Evolutionary conservation across 1,140 invertebrate species (phyloP).

Genomic region (Leptinotarsa defecta): DNA sequence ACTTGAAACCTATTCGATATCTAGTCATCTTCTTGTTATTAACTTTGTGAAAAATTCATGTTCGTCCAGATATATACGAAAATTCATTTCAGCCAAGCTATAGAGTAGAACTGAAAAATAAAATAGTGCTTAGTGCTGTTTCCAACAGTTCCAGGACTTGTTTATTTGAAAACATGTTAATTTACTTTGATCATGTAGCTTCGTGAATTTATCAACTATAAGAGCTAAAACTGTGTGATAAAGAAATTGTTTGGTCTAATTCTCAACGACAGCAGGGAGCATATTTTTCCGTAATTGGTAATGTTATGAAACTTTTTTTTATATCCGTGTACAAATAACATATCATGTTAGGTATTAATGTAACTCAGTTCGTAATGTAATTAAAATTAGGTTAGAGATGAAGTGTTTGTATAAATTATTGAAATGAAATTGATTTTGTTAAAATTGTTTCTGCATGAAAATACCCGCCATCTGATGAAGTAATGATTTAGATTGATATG

Average conservation of each 20-base stretch:
- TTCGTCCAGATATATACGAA: constrained; percentile 20
- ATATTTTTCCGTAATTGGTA: not conserved
- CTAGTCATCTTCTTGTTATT: constrained; percentile 23
- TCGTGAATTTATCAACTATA: not conserved
- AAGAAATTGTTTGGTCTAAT: no score
- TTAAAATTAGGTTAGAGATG: not conserved
- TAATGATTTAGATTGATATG: not conserved
- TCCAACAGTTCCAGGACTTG: not conserved
- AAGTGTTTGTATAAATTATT: not conserved
- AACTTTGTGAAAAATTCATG: constrained; percentile 15
- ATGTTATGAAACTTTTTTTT: constrained; percentile 1
- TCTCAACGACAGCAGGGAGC: no score
- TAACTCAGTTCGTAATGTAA: constrained; percentile 1
- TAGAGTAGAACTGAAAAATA: not conserved
- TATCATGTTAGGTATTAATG: constrained; percentile 20
- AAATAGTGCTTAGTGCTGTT: not conserved
- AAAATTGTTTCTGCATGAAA: not conserved
- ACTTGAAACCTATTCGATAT: constrained; percentile 2
- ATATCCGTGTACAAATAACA: constrained; percentile 20
- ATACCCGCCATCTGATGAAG: not conserved
- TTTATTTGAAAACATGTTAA: not conserved
- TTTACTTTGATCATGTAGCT: no score
- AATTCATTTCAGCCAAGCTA: not conserved
- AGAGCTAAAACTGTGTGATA: not conserved
- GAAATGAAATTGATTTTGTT: not conserved